These are phyloP conservation scores for Dendropsophus ebraccatus DNA, from an alignment of 2,113 vertebrate species.

Conservation along the genomic window DNA sequence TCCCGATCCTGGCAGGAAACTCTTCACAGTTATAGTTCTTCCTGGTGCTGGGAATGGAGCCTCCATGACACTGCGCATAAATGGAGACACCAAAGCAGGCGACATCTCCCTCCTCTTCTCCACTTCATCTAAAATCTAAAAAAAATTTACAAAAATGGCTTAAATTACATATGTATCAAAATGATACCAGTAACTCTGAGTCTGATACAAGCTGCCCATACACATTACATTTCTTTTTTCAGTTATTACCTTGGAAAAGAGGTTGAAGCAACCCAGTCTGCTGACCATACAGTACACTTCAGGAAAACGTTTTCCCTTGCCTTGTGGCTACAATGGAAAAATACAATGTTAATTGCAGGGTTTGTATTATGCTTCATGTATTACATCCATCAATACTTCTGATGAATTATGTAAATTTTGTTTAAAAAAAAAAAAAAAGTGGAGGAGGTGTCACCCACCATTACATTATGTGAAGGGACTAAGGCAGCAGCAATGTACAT, in stretches of 20 bases:
- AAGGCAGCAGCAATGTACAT: no score
- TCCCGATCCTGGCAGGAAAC: conserved; percentile 91
- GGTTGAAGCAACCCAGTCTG: conserved; percentile 95
- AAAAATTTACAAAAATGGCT: neutral
- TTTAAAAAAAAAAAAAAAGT: no score
- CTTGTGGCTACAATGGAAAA: conserved; percentile 77
- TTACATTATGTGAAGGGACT: no score
- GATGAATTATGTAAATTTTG: neutral
- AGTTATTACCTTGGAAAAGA: conserved; percentile 93
- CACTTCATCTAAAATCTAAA: conserved; percentile 95
- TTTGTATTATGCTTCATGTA: neutral
- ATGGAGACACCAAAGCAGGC: conserved; percentile 89
- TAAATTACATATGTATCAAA: neutral
- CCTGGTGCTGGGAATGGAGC: conserved; percentile 95
- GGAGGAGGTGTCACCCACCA: no score
- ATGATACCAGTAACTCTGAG: neutral
- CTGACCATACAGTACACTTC: conserved; percentile 97
- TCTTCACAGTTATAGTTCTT: conserved; percentile 90
- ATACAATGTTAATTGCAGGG: conserved; percentile 12
- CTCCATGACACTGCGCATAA: conserved; percentile 97
- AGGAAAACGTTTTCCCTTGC: conserved; percentile 92
- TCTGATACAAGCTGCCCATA: neutral
- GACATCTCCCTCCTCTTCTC: conserved; percentile 92
- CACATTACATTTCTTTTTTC: neutral
- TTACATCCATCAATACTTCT: neutral